These are phyloP conservation scores for Octodon degus DNA, from an alignment of 2,113 vertebrate genomes.

Conservation along the genomic window DNA sequence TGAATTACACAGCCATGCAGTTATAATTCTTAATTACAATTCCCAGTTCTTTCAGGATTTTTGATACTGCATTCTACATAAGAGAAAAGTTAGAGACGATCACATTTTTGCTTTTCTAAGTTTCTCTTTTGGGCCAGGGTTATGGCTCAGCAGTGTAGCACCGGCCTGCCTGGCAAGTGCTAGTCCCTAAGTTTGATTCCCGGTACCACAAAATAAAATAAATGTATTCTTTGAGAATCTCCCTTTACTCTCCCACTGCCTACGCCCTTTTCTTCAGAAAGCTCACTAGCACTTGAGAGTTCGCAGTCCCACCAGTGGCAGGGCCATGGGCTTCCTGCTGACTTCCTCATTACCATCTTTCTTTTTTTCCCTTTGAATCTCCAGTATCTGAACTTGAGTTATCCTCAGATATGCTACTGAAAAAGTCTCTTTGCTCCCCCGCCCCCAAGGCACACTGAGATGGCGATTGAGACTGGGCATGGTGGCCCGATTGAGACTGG, in stretches of 20 bases:
- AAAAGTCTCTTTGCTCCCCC: not conserved
- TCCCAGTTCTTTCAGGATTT: not conserved
- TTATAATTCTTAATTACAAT: conserved; percentile 12
- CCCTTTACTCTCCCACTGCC: not conserved
- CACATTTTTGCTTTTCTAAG: not conserved
- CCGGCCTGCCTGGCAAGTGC: too few species aligned
- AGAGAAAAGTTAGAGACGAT: not conserved
- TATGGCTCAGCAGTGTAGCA: too few species aligned
- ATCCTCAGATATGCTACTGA: not conserved
- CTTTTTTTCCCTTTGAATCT: not conserved
- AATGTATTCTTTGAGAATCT: not conserved
- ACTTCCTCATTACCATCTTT: not conserved
- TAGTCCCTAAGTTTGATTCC: too few species aligned
- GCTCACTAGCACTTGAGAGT: not conserved
- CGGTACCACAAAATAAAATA: too few species aligned
- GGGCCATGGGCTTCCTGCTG: not conserved
- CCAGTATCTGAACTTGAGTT: not conserved
- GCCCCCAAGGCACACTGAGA: too few species aligned
- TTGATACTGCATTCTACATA: not conserved
- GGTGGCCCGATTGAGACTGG: too few species aligned
- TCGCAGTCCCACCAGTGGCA: not conserved
- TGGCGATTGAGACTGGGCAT: too few species aligned
- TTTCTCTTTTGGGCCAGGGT: not conserved
- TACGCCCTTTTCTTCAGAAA: not conserved
- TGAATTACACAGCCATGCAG: conserved; percentile 1